Base-by-base conservation (phyloP, 2,888 invertebrate species). In the Drosophila macrothrix region DNA sequence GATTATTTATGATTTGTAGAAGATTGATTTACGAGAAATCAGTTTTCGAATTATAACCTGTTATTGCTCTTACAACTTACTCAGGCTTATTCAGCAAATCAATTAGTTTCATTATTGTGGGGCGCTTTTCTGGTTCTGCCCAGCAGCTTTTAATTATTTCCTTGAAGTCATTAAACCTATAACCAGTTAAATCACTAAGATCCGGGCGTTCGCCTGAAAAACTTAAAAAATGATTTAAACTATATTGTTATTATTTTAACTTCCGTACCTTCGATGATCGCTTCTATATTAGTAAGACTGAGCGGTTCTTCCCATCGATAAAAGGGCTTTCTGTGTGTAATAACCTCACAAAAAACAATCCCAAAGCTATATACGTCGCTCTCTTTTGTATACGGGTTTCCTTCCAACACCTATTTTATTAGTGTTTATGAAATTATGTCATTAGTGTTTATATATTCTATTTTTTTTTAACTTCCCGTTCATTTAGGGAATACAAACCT, bases 321-420 rank as follows among this genome's bases (percentile, higher is more conserved):
- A 43, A 49, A 64, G 35, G 37, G 46, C 31, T 64, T 46, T 12
- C 9, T 50, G 12, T 39, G 56, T 1, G 56, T 35, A 19, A 56
- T 29, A 7, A 64, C 29, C 39, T 65, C 65, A 33, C 65, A 65
- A 3, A 50, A 14, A 2, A 52, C 58, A 28, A 54, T 54, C 7
- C 63, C 63, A 46, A 64, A 64, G n/a, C 62, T 41, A 25, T 54
- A 53, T 4, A 63, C 33, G 33, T 43, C 43, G 54, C 50, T 35
- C 28, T 35, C 28, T 9, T 35, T 16, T 25, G 43, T 33, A 43
- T 25, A n/a, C 1, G n/a, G 19, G 3, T 9, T 16, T 19, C 10
- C 37, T 0, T 28, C 37, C 5, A 37, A 19, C 3, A 55, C 37
- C 55, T 55, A 33, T 33, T 33, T 33, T 12, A 19, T 19, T 55